Percentiles rank a stretch among this genome's conserved stretches.
These are phyloP conservation scores for Desoria tigrina DNA, from an alignment of 2,888 invertebrate species.

Conservation along the genomic window DNA sequence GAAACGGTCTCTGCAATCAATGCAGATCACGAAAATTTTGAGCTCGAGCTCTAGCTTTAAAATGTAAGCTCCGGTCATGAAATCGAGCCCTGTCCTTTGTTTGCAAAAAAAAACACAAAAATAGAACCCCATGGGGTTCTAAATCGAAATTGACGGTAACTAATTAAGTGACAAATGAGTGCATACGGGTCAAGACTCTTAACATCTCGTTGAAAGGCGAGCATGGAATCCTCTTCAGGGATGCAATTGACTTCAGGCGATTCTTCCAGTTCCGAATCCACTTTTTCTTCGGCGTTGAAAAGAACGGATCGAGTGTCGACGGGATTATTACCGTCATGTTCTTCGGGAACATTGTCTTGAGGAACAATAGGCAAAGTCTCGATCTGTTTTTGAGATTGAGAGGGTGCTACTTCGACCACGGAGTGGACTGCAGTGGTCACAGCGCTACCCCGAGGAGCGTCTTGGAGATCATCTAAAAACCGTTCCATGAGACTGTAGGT, in stretches of 20 bases:
- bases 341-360: neutral
- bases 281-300: neutral
- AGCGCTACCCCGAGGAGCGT: neutral
- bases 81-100: too few species aligned
- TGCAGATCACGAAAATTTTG: too few species aligned
- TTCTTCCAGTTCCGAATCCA: neutral
- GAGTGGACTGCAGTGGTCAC: neutral
- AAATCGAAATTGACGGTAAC: too few species aligned
- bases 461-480: constrained; percentile 13
- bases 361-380: too few species aligned
- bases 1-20: too few species aligned
- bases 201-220: neutral
- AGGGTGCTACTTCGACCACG: too few species aligned
- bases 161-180: too few species aligned
- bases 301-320: constrained; percentile 3
- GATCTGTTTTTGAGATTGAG: too few species aligned
- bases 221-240: constrained; percentile 4
- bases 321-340: neutral
- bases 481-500: neutral
- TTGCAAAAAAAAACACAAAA: too few species aligned
- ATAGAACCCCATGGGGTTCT: too few species aligned
- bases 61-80: too few species aligned
- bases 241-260: constrained; percentile 16
- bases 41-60: too few species aligned
- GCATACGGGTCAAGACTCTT: constrained; percentile 34